Percentiles rank a stretch among this genome's conserved stretches.
Evolutionary conservation across 2,888 invertebrate species (phyloP).

Genomic region (Pollenia amentaria): DNA sequence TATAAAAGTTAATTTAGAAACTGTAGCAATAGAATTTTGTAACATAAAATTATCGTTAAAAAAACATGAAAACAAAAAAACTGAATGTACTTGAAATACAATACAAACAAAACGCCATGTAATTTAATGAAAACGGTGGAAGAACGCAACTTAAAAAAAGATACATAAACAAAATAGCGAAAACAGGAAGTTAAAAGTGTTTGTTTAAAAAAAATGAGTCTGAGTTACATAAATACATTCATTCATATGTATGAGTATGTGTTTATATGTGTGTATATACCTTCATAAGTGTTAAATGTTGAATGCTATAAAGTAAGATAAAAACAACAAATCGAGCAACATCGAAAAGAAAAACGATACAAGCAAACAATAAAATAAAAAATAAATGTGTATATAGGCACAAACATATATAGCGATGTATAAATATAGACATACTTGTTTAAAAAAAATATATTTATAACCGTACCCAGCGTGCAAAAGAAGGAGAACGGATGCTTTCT

Average conservation of each 20-base stretch:
- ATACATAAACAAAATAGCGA: conserved; percentile 38
- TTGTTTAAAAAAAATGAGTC: conserved; percentile 16
- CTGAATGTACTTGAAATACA: conserved; percentile 35
- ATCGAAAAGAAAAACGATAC: conserved; percentile 28
- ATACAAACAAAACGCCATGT: conserved; percentile 35
- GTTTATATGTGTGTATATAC: neutral
- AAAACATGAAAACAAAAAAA: conserved; percentile 56
- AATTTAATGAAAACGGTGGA: conserved; percentile 60
- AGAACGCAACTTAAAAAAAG: conserved; percentile 28
- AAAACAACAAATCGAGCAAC: conserved; percentile 25
- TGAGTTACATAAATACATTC: neutral
- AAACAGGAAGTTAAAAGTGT: conserved; percentile 66
- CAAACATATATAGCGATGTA: neutral
- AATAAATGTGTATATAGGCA: neutral
- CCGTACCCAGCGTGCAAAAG: no score
- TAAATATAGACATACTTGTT: no score
- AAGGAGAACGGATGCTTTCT: no score
- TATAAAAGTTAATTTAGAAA: neutral
- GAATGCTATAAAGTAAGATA: conserved; percentile 53
- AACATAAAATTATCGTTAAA: neutral
- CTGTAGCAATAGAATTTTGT: neutral
- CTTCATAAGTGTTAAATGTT: conserved; percentile 56
- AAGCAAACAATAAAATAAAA: conserved; percentile 37
- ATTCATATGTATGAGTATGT: neutral
- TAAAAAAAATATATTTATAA: no score